phyloP scores from a whole-genome alignment of 2,797 vertebrate species.

The Halcyon leucocephala region DNA sequence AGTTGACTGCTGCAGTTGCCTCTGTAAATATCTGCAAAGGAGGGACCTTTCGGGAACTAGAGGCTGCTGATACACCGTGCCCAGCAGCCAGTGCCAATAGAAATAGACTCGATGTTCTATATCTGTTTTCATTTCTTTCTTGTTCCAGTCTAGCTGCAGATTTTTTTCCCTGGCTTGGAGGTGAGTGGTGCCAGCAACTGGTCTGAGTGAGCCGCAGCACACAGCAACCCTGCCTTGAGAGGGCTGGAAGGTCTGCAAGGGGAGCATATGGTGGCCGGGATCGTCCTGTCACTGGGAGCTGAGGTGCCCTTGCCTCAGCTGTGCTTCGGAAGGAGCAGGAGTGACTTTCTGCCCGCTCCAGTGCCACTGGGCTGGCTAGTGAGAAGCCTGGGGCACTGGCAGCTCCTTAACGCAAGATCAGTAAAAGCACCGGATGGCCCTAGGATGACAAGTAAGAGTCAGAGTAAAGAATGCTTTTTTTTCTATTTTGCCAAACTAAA shows the following conservation, averaged over 20 bases:
- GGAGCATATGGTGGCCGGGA: rapidly evolving
- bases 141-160: not conserved
- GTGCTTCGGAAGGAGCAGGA: not conserved
- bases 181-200: not conserved
- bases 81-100: not conserved
- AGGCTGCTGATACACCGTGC: not conserved
- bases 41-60: not conserved
- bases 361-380: not conserved
- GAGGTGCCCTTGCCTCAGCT: no score
- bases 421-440: not conserved
- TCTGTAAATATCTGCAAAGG: conserved; percentile 38
- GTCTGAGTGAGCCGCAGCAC: not conserved
- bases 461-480: not conserved
- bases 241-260: not conserved
- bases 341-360: not conserved
- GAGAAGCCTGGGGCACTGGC: not conserved
- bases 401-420: not conserved
- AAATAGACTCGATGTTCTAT: not conserved
- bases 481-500: not conserved
- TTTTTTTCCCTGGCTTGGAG: not conserved
- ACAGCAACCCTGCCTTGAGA: not conserved
- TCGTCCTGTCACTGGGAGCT: not conserved
- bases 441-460: not conserved
- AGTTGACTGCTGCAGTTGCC: not conserved
- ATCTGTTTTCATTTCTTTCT: not conserved